Evolutionary conservation across 1,140 invertebrate genomes (phyloP), one percentile per base, ranked within the genome.

Genomic region (Platyscapa corneri): DNA sequence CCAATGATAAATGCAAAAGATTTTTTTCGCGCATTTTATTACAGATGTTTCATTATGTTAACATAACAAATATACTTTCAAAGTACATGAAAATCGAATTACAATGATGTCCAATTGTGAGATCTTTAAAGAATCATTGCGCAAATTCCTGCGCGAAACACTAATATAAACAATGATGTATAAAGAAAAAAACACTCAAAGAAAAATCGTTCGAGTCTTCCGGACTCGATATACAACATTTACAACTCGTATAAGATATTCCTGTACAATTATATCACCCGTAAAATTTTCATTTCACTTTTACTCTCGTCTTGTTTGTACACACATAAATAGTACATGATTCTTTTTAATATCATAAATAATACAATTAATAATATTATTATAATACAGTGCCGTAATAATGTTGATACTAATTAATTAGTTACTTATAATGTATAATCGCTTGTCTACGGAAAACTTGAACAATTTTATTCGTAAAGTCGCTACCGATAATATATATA

Each of bases 31-130:
- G 84, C 87, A 87, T 89, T 92, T 92, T 92, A 92, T 92, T 93
- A 92, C 91, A 91, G 91, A 91, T 86, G 88, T 93, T 92, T 92
- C 89, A 91, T 91, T 92, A 92, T 89, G 87, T 92, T 92, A 93
- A 93, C 90, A 92, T 92, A 93, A 93, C 92, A 93, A 93, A 93
- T 92, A 93, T 93, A 93, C 90, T 93, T 93, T 93, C 91, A 92
- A 93, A 91, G 92, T 93, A 93, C 91, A 93, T 90, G 90, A 91
- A 91, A 88, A 91, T 92, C 90, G 88, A 91, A 60, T 92, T 91
- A 91, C 88, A 91, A 92, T 92, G 89, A 89, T 90, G 89, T 91
- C 89, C 92, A 92, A 89, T 91, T 91, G 89, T 93, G 91, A 91
- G 89, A 92, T 91, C 89, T 89, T 92, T 89, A 87, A 90, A 85